A percentile compares a stretch with the other conserved stretches of the same genome.
Evolutionary conservation across 2,113 vertebrate species (phyloP).

Genomic region (Gnathonemus echidnorhynchus): DNA sequence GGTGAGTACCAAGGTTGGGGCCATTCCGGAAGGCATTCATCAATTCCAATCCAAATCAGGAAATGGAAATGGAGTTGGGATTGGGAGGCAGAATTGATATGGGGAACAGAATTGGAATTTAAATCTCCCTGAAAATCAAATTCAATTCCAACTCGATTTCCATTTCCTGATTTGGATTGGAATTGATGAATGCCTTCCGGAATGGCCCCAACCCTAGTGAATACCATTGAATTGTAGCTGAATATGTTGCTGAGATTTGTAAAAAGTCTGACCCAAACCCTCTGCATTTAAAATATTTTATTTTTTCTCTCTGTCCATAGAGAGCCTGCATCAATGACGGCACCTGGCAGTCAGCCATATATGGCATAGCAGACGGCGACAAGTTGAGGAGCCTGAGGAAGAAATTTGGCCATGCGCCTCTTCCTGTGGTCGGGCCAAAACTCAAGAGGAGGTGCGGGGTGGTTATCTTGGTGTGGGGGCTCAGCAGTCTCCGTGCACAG

Average conservation of each 20-base stretch:
- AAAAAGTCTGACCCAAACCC: not conserved
- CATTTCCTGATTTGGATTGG: no score
- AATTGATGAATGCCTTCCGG: no score
- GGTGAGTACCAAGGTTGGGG: not conserved
- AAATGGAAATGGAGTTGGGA: no score
- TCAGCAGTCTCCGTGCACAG: not conserved
- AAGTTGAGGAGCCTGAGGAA: conserved; percentile 67
- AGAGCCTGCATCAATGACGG: conserved; percentile 75
- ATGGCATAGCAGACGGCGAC: conserved; percentile 66
- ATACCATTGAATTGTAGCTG: not conserved
- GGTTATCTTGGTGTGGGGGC: not conserved
- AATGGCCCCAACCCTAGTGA: not conserved
- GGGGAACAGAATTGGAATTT: no score
- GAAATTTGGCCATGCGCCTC: conserved; percentile 67
- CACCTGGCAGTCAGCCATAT: conserved; percentile 84
- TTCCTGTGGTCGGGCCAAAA: conserved; percentile 70
- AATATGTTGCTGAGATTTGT: not conserved
- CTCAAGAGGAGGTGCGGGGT: conserved; percentile 72
- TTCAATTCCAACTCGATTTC: no score
- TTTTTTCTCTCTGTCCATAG: conserved; percentile 44
- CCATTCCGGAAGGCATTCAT: no score
- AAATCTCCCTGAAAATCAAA: no score
- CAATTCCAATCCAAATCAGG: no score
- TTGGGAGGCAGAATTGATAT: no score
- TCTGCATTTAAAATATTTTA: not conserved